phyloP scores from a whole-genome alignment of 2,888 invertebrate species.

The Drosophila glabriapex region DNA sequence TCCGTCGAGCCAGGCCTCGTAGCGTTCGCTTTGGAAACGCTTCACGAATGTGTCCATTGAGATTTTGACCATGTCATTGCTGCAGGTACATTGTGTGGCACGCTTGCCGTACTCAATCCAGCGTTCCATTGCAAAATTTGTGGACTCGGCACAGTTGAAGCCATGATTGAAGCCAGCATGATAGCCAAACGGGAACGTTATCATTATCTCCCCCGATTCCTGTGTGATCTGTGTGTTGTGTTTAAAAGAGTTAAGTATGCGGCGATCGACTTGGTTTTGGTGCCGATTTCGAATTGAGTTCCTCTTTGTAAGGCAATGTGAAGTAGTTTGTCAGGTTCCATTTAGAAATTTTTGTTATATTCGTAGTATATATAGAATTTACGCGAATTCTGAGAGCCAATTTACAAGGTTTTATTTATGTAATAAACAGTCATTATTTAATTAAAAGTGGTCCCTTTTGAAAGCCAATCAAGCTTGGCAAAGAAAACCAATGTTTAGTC shows the following conservation, averaged over 20 bases:
- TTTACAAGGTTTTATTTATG: background rate
- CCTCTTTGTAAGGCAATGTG: background rate
- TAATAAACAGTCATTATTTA: background rate
- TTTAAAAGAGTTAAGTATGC: conserved; percentile 3
- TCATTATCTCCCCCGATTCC: conserved; percentile 98
- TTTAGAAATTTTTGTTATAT: background rate
- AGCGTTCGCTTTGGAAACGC: conserved; percentile 94
- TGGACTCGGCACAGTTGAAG: conserved; percentile 99
- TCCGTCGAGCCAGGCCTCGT: conserved; percentile 96
- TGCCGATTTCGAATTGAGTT: background rate
- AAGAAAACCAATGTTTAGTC: background rate
- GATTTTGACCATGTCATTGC: conserved; percentile 98
- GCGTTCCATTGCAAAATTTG: conserved; percentile 98
- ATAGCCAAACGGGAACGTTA: conserved; percentile 99
- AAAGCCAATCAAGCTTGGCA: background rate
- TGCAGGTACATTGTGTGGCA: conserved; percentile 93
- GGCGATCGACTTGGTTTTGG: background rate
- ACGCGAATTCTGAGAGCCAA: background rate
- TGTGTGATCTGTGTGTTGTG: conserved; percentile 92
- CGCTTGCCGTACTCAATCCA: conserved; percentile 99
- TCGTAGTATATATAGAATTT: background rate
- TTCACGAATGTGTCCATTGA: conserved; percentile 99
- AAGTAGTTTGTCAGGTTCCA: background rate
- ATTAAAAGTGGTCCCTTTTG: background rate
- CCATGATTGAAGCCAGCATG: conserved; percentile 99